Base-by-base conservation (phyloP, 1,140 invertebrate species). In the Thaumetopoea pityocampa region DNA sequence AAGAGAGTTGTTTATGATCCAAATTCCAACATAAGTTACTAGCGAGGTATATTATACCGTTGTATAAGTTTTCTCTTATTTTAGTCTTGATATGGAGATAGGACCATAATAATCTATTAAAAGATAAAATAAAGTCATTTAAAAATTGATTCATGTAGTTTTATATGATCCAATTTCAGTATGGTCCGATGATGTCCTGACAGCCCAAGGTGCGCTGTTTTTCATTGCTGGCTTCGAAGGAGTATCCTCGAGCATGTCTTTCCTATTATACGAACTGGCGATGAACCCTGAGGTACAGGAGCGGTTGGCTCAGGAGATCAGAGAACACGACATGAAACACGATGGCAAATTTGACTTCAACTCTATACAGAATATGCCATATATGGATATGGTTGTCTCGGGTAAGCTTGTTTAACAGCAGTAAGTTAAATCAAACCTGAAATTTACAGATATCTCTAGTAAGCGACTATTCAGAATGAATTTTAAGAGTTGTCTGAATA, bases 161-260 rank as follows among this genome's bases (percentile, higher is more conserved):
- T 5, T 24, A 8, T 29, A 20, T 32, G 24, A 2, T 26, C 27
- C 3, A 7, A 20, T 62, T 49, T 4, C 47, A 87, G 86, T 68
- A 40, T 66, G 86, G 48, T 62, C 79, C n/a, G 85, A 87, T 8
- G 85, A 85, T 27, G 76, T 76, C 32, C 81, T 91, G 18, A 82
- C 87, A 0, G 86, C 89, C 1, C 90, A 91, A 65, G 87, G 88
- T 0, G 86, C 89, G 9, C 73, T 89, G 0, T 92, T 92, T 55
- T 89, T 92, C 33, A 69, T 88, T 1, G 92, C 91, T 28, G 92
- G 92, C 6, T 92, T 90, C 42, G 92, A 94, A 59, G 92, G 93
- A 0, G 90, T 91, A 0, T 74, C 86, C 0, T 61, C 55, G 1
- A 30, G 57, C 0, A 73, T 86, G 66, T 56, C 63, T 6, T 85